Base-by-base conservation (phyloP, 1,140 invertebrate genomes). In the Drosophila ohnishii region DNA sequence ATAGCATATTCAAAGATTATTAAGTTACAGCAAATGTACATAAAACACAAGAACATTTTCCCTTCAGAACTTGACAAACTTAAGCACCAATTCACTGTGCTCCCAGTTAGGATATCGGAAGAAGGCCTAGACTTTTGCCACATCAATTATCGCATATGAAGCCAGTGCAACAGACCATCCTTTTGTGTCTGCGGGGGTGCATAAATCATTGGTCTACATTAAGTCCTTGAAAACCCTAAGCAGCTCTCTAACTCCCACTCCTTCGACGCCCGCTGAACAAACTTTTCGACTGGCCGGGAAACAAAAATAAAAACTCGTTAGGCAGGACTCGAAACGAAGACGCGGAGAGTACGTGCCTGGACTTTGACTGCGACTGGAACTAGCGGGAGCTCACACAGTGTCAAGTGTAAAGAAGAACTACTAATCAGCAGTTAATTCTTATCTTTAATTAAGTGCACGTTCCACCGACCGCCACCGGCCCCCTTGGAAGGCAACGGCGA, bases 371-470 rank as follows among this genome's bases (percentile, higher is more conserved):
- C 40, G n/a, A 53, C 39, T 44, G 37, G 34, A 32, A 53, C 56
- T 45, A 48, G 35, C 51, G n/a, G 66, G 45, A 71, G 70, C 72
- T 55, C 65, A 59, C 70, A 72, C 66, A 89, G 84, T 88, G 84
- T 88, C 84, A 88, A 89, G 85, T 89, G 86, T 89, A 90, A 87
- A 89, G 78, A 85, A 89, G 86, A 90, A 89, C 86, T 89, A 89
- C 85, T 89, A 89, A 89, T 89, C 85, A 89, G 86, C 85, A 89
- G 85, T 89, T 89, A 89, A 89, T 89, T 89, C 85, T 89, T 89
- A 89, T 89, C 85, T 89, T 89, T 89, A 89, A 89, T 89, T 89
- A 89, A 89, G 81, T 85, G 86, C 85, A 89, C 85, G 85, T 81
- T 75, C 77, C 80, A 67, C 56, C 34, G 8, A 55, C 19, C 34